Conservation (phyloP, 2,113 vertebrate genomes). For the Australoheros scitulus region DNA sequence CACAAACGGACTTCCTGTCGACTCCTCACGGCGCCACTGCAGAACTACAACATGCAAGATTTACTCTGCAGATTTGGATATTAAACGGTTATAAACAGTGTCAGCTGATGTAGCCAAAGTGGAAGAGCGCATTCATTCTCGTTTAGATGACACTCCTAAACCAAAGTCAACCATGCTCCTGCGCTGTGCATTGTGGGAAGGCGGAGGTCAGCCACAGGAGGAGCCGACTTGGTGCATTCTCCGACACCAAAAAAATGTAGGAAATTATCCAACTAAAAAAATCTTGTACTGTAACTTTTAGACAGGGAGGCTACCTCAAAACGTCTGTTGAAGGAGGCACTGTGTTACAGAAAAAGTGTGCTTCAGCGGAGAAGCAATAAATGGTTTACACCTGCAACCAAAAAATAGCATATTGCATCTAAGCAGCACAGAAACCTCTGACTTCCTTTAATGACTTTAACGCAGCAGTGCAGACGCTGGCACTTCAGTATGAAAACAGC, state of each 20-base stretch:
- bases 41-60: neutral
- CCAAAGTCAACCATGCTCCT: slow-evolving; percentile 53
- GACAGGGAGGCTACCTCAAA: neutral
- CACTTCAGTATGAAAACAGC: neutral
- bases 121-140: slow-evolving; percentile 30
- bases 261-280: neutral
- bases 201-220: neutral
- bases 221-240: slow-evolving; percentile 9
- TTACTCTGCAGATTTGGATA: neutral
- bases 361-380: neutral
- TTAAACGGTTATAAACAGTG: neutral
- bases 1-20: slow-evolving; percentile 11
- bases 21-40: slow-evolving; percentile 3
- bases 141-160: neutral
- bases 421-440: neutral
- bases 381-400: neutral
- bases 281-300: neutral
- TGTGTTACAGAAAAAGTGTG: neutral
- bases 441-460: neutral
- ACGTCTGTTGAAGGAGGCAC: neutral
- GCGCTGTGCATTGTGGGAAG: slow-evolving; percentile 63
- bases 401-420: neutral
- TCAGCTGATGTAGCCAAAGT: neutral
- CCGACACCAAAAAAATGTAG: rapidly evolving
- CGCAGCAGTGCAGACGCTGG: slow-evolving; percentile 10